Base-by-base conservation (phyloP, 2,888 invertebrate genomes). In the Oeneis ivallda region DNA sequence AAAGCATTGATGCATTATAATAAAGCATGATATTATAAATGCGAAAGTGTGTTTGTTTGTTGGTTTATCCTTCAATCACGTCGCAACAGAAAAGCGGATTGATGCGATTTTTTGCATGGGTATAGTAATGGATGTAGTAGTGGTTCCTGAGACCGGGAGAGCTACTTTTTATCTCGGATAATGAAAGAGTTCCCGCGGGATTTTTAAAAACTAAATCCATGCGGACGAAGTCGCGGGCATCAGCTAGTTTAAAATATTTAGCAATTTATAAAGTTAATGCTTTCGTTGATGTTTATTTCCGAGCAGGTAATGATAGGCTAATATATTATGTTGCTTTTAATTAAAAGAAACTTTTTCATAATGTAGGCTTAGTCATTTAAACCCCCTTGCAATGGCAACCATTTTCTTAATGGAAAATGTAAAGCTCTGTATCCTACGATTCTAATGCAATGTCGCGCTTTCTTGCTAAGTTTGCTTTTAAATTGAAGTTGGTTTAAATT, bases 401-500 rank as follows among this genome's bases (percentile, higher is more conserved):
- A 56, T 56, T 56, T 56, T 56, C 41, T 41, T 56, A 56, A 56
- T 41, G 41, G 41, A 41, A 56, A 41, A 56, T 41, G 13, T 39
- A 41, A 39, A 41, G 56, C 56, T 39, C 47, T 19, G 17, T 41
- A 19, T 56, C 19, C 39, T 19, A 3, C 11, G 17, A 56, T 2
- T 56, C 17, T 41, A 41, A 41, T 41, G 39, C 56, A 56, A 56
- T 41, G 8, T 15, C 15, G 34, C 3, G 53, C 19, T 56, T 56
- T 19, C 56, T 56, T 39, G 17, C 17, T 13, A 19, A 19, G 56
- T 56, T 26, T 56, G 7, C 11, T 56, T 56, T 17, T 19, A 7
- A 11, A 39, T 39, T 37, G 39, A 6, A 13, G 34, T 34, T 34
- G 2, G 6, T 50, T 50, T 26, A 13, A 26, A 26, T 26, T 26